These are phyloP conservation scores for Indicator maculatus DNA, from an alignment of 2,113 vertebrate genomes.

Conservation along the genomic window DNA sequence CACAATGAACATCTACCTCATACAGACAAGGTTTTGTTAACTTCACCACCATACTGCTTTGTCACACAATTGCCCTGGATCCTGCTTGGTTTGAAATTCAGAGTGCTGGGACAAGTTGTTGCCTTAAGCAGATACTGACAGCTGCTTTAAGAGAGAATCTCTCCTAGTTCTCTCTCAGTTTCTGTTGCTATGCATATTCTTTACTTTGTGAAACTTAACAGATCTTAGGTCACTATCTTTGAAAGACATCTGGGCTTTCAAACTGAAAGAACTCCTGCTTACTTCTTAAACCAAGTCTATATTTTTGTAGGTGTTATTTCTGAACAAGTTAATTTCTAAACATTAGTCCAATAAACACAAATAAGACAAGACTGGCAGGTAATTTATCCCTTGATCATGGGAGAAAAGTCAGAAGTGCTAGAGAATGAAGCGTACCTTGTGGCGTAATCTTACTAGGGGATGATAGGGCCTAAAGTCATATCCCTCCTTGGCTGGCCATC, in stretches of 20 bases:
- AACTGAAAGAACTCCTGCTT: background rate
- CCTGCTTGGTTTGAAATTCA: background rate
- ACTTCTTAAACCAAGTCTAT: background rate
- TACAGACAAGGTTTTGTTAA: background rate
- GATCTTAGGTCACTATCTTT: background rate
- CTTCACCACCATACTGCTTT: background rate
- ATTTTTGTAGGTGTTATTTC: background rate
- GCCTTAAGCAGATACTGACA: background rate
- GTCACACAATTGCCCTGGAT: background rate
- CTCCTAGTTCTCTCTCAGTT: background rate
- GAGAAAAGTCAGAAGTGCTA: background rate
- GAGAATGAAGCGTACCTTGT: constrained; percentile 75
- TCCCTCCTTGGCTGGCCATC: constrained; percentile 75
- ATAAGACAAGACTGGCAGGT: background rate
- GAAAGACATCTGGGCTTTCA: background rate
- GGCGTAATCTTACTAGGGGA: constrained; percentile 72
- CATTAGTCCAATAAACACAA: background rate
- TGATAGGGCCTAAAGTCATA: constrained; percentile 67
- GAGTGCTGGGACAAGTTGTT: background rate
- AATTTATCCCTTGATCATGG: background rate
- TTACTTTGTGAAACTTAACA: background rate
- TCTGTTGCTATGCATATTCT: background rate
- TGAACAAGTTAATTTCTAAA: background rate
- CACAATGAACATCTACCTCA: background rate
- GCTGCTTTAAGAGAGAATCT: background rate